Evolutionary conservation across 2,888 invertebrate genomes (phyloP).

Genomic region (Magallana nippona): DNA sequence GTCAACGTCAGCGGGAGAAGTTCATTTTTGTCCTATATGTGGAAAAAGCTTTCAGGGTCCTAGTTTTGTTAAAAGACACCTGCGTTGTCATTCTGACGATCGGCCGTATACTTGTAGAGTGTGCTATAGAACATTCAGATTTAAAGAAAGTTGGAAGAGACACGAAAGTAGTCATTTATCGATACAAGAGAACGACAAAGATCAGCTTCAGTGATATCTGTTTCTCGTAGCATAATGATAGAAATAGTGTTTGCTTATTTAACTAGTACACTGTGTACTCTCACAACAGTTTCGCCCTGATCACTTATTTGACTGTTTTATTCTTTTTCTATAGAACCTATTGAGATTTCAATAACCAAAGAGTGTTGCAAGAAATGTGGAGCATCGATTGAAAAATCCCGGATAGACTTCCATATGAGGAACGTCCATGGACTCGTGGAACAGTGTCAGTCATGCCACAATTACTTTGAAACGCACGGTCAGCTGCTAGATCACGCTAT

Average conservation of each 20-base stretch:
- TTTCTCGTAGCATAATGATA: background rate
- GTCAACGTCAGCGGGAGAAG: conserved; percentile 22
- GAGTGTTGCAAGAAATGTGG: conserved; percentile 2
- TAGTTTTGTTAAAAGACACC: conserved; percentile 42
- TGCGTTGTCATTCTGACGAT: conserved; percentile 39
- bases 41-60: conserved; percentile 40
- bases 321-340: conserved; percentile 10
- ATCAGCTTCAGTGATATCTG: background rate
- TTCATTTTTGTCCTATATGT: conserved; percentile 40
- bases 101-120: conserved; percentile 27
- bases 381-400: background rate
- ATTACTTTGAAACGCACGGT: background rate
- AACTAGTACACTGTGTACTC: background rate
- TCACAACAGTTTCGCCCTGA: background rate
- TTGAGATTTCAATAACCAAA: conserved; percentile 4
- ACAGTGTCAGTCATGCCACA: background rate
- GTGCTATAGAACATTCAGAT: conserved; percentile 41
- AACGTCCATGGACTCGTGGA: conserved; percentile 7
- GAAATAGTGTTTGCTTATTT: background rate
- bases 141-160: conserved; percentile 36
- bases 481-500: background rate
- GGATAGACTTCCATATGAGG: conserved; percentile 5
- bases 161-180: conserved; percentile 25
- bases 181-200: background rate
- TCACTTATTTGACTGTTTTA: conserved; percentile 18